phyloP scores from a whole-genome alignment of 2,113 vertebrate species.

The Paramormyrops kingsleyae region DNA sequence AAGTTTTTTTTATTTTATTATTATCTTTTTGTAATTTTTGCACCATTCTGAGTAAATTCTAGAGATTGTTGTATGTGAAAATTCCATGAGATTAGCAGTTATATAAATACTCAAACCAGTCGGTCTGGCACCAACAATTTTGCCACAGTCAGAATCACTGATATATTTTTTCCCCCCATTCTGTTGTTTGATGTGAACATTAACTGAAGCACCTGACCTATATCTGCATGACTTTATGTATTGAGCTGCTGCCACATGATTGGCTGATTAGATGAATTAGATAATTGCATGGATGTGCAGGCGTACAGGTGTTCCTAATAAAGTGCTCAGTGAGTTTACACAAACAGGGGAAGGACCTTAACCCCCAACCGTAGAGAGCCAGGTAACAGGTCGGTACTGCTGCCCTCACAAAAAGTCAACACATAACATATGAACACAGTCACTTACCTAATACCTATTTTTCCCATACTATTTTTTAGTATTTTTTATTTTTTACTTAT shows the following conservation, averaged over 20 bases:
- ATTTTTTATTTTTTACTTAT: not conserved
- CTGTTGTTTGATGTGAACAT: not conserved
- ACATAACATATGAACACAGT: not conserved
- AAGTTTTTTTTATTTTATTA: not conserved
- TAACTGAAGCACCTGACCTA: not conserved
- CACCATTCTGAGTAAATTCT: not conserved
- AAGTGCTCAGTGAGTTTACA: not conserved
- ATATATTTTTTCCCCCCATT: not conserved
- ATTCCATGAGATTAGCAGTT: not conserved
- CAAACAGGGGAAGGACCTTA: not conserved
- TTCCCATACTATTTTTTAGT: slow-evolving; percentile 56
- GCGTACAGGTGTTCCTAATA: not conserved
- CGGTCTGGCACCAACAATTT: not conserved
- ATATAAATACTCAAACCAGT: not conserved
- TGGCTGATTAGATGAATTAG: not conserved
- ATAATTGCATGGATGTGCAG: not conserved
- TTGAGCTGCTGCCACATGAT: not conserved
- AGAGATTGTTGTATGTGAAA: not conserved
- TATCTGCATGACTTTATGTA: not conserved
- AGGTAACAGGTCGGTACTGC: not conserved
- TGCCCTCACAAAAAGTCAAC: not conserved
- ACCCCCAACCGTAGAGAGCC: not conserved
- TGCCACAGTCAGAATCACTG: not conserved
- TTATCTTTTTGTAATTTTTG: not conserved
- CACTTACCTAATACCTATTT: not conserved